Evolutionary conservation across 1,140 invertebrate genomes (phyloP).

Genomic region (Bradynema listronoti): DNA sequence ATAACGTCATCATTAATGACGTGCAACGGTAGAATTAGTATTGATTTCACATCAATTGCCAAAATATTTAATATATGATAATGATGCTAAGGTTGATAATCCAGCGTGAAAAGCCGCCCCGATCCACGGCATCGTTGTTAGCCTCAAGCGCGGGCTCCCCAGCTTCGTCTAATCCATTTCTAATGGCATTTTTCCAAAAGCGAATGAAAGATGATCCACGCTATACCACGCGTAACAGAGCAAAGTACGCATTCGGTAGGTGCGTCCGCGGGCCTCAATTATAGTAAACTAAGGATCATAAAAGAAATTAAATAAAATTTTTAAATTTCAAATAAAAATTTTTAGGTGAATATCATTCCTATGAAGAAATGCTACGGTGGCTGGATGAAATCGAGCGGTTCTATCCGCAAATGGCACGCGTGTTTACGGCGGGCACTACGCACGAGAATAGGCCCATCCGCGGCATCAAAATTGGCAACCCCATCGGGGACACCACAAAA

Average conservation of each 20-base stretch:
- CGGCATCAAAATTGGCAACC: constrained; percentile 58
- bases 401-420: constrained; percentile 57
- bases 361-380: constrained; percentile 60
- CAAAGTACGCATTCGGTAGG: constrained; percentile 43
- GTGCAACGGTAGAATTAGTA: constrained; percentile 64
- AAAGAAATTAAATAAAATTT: constrained; percentile 57
- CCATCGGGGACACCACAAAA: constrained; percentile 42
- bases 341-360: constrained; percentile 40
- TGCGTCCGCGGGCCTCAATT: neutral
- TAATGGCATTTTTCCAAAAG: constrained; percentile 45
- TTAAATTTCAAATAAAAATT: too few relatives aligned
- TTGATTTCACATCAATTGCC: constrained; percentile 4
- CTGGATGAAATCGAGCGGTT: constrained; percentile 58
- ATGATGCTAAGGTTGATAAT: constrained; percentile 37
- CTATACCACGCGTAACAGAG: constrained; percentile 33
- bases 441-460: constrained; percentile 58
- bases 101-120: constrained; percentile 42
- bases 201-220: constrained; percentile 46
- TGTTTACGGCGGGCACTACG: constrained; percentile 59
- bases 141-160: constrained; percentile 9
- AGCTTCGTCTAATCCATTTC: constrained; percentile 22
- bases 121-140: neutral
- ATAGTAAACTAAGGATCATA: constrained; percentile 31
- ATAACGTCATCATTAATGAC: constrained; percentile 68
- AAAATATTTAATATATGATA: constrained; percentile 14